Percentiles rank a stretch among this genome's conserved stretches.
These are phyloP conservation scores for Strigamia maritima DNA, from an alignment of 2,888 invertebrate species.

Conservation along the genomic window DNA sequence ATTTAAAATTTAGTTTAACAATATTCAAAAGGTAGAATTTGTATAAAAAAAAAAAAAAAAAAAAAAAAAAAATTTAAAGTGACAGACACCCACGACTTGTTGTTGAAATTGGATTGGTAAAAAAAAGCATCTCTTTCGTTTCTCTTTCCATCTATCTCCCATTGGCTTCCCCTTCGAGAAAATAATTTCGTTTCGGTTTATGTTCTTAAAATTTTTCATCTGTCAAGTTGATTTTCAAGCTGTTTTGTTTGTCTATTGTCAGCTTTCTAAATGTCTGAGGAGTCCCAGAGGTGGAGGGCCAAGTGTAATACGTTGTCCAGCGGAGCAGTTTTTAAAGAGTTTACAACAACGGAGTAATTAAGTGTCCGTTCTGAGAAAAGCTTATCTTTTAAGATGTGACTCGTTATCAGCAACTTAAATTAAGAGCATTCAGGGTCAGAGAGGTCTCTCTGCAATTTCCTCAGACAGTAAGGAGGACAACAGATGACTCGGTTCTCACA, in stretches of 20 bases:
- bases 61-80: background rate
- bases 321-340: constrained; percentile 3
- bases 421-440: background rate
- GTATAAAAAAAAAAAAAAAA: too few relatives aligned
- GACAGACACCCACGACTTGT: background rate
- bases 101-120: background rate
- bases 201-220: background rate
- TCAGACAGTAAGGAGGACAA: background rate
- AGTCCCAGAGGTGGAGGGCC: background rate
- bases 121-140: background rate
- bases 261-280: background rate
- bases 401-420: background rate
- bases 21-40: background rate
- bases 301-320: background rate
- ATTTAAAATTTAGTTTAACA: background rate
- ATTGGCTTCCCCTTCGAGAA: background rate
- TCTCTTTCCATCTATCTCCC: background rate
- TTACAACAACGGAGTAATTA: background rate
- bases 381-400: constrained; percentile 25
- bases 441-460: constrained; percentile 7
- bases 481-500: constrained; percentile 12
- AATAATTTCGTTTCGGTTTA: constrained; percentile 6
- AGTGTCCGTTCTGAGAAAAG: background rate
- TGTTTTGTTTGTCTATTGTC: constrained; percentile 2
- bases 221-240: background rate